Percentiles rank a stretch among this genome's conserved stretches.
Evolutionary conservation across 1,140 invertebrate species (phyloP).

Genomic region (Trinorchestia longiramus): DNA sequence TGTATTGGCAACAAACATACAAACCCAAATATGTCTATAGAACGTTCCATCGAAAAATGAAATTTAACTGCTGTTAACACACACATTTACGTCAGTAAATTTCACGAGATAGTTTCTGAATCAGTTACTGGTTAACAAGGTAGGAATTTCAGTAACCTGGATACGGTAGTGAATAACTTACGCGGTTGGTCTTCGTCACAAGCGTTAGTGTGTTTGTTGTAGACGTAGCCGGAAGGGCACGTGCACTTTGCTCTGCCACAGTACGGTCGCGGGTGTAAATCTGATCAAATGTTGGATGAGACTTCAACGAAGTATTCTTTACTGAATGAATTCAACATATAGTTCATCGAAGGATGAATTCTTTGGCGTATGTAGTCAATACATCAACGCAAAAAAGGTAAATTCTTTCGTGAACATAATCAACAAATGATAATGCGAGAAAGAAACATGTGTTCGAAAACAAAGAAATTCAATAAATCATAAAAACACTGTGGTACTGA

Average conservation of each 20-base stretch:
- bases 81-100: no score
- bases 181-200: conserved; percentile 34
- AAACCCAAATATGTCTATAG: not conserved
- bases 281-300: not conserved
- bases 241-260: conserved; percentile 59
- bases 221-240: conserved; percentile 57
- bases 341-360: not conserved
- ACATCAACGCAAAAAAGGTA: not conserved
- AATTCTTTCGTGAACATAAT: not conserved
- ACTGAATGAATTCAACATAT: not conserved
- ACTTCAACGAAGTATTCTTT: not conserved
- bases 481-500: no score
- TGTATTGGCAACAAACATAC: no score
- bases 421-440: not conserved
- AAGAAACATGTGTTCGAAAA: not conserved
- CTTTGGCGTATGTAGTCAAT: not conserved
- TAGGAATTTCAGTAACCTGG: no score
- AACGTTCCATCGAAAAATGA: not conserved
- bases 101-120: no score
- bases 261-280: conserved; percentile 55
- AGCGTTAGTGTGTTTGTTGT: conserved; percentile 28
- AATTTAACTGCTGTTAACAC: no score
- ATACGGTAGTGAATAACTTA: not conserved
- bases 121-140: no score
- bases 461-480: not conserved